Percentiles rank a stretch among this genome's conserved stretches.
Conservation (phyloP, 2,113 vertebrate genomes). For the Steatornis caripensis region DNA sequence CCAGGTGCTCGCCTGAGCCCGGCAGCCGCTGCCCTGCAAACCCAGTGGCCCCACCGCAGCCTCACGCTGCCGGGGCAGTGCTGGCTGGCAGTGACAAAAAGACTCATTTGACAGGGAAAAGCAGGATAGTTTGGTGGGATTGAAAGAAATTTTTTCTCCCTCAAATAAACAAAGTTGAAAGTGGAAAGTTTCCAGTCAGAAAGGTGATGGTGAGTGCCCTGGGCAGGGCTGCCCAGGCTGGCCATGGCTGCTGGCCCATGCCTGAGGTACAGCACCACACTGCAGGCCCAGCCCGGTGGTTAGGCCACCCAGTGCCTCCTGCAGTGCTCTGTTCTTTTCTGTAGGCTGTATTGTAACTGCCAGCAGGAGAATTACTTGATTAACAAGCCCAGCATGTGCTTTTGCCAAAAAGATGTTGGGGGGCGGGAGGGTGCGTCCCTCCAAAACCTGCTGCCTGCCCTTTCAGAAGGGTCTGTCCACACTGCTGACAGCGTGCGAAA, state of each 20-base stretch:
- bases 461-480: neutral
- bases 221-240: rapidly evolving
- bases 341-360: neutral
- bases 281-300: neutral
- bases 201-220: rapidly evolving
- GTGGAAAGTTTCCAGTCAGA: neutral
- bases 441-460: rapidly evolving
- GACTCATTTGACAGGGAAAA: neutral
- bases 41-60: neutral
- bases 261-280: rapidly evolving
- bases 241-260: rapidly evolving
- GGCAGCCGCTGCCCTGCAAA: no score
- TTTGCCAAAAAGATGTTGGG: neutral
- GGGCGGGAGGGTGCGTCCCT: neutral
- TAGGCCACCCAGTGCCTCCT: neutral
- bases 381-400: neutral
- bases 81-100: neutral
- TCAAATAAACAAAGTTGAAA: neutral
- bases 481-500: rapidly evolving
- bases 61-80: rapidly evolving
- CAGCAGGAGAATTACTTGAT: no score
- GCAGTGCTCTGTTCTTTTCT: neutral
- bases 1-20: rapidly evolving
- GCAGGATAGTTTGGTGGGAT: neutral
- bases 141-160: neutral